Conservation (phyloP, 2,888 invertebrate genomes). For the Eupithecia abbreviata region DNA sequence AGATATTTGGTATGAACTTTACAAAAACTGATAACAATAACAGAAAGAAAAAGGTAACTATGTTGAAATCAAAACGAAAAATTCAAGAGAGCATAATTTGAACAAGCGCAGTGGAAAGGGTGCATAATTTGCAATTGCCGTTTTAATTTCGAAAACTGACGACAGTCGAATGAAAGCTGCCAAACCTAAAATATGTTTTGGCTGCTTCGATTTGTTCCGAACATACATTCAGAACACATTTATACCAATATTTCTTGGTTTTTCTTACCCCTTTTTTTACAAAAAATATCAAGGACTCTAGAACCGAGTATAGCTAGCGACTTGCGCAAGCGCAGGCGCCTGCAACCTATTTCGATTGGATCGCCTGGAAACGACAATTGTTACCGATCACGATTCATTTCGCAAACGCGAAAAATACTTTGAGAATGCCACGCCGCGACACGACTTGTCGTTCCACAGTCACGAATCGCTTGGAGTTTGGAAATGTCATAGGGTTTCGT, state of each 20-base stretch:
- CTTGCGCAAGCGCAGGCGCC: conserved; percentile 61
- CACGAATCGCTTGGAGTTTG: conserved; percentile 62
- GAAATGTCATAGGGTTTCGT: conserved; percentile 69
- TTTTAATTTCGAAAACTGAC: background rate
- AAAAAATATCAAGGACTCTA: background rate
- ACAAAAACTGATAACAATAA: background rate
- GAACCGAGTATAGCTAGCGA: conserved; percentile 8
- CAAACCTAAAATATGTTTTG: background rate
- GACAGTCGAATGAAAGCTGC: background rate
- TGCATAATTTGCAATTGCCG: background rate
- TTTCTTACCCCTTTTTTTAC: background rate
- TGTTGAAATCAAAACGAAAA: background rate
- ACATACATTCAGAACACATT: background rate
- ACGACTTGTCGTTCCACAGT: conserved; percentile 80
- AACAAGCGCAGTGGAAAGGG: background rate
- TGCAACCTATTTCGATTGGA: conserved; percentile 74
- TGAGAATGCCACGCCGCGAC: conserved; percentile 73
- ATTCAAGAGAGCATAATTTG: background rate
- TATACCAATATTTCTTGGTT: background rate
- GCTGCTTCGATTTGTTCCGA: background rate
- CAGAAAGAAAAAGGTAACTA: background rate
- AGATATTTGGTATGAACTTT: background rate
- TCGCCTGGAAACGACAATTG: conserved; percentile 69
- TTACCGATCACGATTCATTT: conserved; percentile 80
- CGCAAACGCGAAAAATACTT: conserved; percentile 81